These are phyloP conservation scores for Andrena trimmerana DNA, from an alignment of 2,888 invertebrate genomes.

Conservation along the genomic window DNA sequence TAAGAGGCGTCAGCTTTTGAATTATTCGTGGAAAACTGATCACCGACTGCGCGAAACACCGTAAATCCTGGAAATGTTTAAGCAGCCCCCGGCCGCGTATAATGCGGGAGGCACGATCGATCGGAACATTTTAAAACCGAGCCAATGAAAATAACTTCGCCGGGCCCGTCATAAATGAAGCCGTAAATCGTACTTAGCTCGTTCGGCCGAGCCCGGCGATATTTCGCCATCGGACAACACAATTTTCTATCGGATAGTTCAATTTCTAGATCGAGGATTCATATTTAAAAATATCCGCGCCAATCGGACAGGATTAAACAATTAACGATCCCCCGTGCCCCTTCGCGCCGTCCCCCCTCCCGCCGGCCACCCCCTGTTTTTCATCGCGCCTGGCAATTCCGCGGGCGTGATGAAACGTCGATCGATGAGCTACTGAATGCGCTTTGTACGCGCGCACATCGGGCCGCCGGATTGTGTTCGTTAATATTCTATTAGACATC, in stretches of 20 bases:
- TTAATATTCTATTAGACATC: constrained; percentile 67
- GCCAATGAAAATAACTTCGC: constrained; percentile 57
- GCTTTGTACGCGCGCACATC: constrained; percentile 42
- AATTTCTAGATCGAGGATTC: constrained; percentile 55
- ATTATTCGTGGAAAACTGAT: constrained; percentile 51
- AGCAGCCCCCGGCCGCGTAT: constrained; percentile 45
- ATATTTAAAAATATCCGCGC: constrained; percentile 63
- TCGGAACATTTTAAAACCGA: constrained; percentile 58
- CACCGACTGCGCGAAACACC: constrained; percentile 40
- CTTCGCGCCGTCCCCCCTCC: background rate
- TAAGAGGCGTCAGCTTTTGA: constrained; percentile 51
- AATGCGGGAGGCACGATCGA: constrained; percentile 47
- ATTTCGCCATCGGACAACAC: constrained; percentile 49
- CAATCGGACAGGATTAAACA: constrained; percentile 61
- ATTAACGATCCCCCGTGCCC: constrained; percentile 51
- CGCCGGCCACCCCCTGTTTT: constrained; percentile 35
- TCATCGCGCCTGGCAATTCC: constrained; percentile 51
- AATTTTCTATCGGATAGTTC: constrained; percentile 61
- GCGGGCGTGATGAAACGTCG: constrained; percentile 59
- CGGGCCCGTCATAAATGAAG: constrained; percentile 58
- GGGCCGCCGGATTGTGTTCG: constrained; percentile 57
- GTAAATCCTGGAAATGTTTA: constrained; percentile 54
- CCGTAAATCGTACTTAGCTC: constrained; percentile 54
- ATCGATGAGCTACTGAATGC: constrained; percentile 60
- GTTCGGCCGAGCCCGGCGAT: constrained; percentile 29